These are phyloP conservation scores for Xyrichtys novacula DNA, from an alignment of 2,797 vertebrate species.

Conservation along the genomic window DNA sequence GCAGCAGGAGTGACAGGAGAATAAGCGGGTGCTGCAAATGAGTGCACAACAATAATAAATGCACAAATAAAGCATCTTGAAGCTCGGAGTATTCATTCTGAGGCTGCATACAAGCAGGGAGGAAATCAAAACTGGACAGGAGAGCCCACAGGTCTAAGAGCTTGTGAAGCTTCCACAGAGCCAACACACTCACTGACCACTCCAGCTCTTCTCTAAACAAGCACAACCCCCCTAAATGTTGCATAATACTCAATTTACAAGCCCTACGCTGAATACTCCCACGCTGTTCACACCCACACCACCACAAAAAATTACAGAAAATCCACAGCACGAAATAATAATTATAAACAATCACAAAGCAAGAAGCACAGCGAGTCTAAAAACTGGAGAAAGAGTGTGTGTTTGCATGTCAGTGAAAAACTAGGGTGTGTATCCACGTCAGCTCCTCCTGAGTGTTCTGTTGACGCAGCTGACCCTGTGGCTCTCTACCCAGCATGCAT, in stretches of 20 bases:
- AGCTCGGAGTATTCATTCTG: not conserved
- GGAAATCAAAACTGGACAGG: constrained; percentile 52
- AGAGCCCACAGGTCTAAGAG: constrained; percentile 19
- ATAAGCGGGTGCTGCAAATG: constrained; percentile 1
- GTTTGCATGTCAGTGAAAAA: constrained; percentile 4
- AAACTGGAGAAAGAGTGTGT: not conserved
- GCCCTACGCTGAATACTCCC: constrained; percentile 5
- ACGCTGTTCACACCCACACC: constrained; percentile 13
- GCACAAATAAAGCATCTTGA: constrained; percentile 1
- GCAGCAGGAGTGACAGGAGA: not conserved
- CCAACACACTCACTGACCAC: not conserved
- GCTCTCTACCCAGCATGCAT: constrained; percentile 64
- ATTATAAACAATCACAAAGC: constrained; percentile 33
- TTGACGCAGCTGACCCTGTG: constrained; percentile 61
- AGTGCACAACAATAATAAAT: not conserved
- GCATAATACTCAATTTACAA: constrained; percentile 29
- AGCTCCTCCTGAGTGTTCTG: constrained; percentile 39
- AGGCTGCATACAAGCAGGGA: constrained; percentile 35
- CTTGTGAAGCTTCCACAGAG: constrained; percentile 22
- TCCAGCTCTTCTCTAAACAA: constrained; percentile 3
- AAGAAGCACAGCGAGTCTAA: not conserved
- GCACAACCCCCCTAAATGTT: constrained; percentile 23
- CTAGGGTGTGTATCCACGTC: constrained; percentile 10
- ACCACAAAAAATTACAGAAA: constrained; percentile 18
- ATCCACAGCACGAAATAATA: constrained; percentile 17